Base-by-base conservation (phyloP, 1,140 invertebrate genomes). In the Caenorhabditis tropicalis region DNA sequence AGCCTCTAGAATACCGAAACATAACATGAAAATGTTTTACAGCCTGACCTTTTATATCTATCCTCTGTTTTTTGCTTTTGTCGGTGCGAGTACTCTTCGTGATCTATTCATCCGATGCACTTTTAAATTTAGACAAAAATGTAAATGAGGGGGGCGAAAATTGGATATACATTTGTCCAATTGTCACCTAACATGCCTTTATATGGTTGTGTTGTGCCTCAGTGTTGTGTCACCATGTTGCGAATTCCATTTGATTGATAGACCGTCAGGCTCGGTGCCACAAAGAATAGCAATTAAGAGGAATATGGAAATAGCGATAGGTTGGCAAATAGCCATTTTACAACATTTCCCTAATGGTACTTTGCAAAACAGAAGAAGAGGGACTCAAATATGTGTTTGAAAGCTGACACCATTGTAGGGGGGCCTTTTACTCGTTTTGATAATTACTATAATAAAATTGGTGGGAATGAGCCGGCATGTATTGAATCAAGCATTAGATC, bases 381-480 rank as follows among this genome's bases (percentile, higher is more conserved):
- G n/a, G 24, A n/a, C n/a, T n/a, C n/a, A 53, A n/a, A 16, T 4
- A 51, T 16, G 27, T 51, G 36, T 49, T 81, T 31, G 48, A 81
- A 81, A 81, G 49, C 79, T 33, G 48, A n/a, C 29, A 27, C 39
- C n/a, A n/a, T 12, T 19, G 19, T 81, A 12, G 74, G 24, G 19
- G n/a, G n/a, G n/a, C n/a, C n/a, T n/a, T 24, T 5, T 29, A 29
- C 0, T 21, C 21, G n/a, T 12, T 65, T 65, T 43, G 36, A 74
- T 74, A 74, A 74, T 74, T 74, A 74, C 65, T 36, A 74, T 74
- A 74, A 74, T 43, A 74, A 74, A 74, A 74, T 74, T 12, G 36
- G 24, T 65, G 15, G 31, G 31, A 65, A 65, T 65, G 58, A 65
- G 58, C 58, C 58, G 58, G 53, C 58, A 16, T 27, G 29, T 9